A percentile compares a stretch with the other conserved stretches of the same genome.
Conservation (phyloP, 2,113 vertebrate species). For the Aspiorhynchus laticeps region DNA sequence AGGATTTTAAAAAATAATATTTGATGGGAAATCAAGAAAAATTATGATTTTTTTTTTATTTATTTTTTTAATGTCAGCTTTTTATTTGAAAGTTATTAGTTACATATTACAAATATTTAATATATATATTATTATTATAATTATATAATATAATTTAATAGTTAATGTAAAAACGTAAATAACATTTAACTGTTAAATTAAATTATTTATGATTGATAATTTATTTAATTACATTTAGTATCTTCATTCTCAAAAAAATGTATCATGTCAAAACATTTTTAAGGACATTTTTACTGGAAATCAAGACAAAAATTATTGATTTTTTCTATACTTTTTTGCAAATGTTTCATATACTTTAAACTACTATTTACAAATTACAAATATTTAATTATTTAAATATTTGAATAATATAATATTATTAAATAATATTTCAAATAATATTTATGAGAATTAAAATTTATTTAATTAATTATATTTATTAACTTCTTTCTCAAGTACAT, state of each 20-base stretch:
- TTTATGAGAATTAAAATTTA: not conserved
- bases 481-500: not conserved
- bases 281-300: not conserved
- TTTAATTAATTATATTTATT: not conserved
- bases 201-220: not conserved
- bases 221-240: not conserved
- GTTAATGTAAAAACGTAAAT: too few species aligned
- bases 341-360: not conserved
- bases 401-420: too few species aligned
- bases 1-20: not conserved
- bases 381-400: not conserved
- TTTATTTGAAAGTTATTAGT: not conserved
- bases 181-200: too few species aligned
- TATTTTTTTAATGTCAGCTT: not conserved
- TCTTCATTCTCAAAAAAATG: not conserved
- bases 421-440: not conserved
- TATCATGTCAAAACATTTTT: not conserved
- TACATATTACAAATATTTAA: not conserved
- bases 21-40: not conserved
- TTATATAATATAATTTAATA: too few species aligned
- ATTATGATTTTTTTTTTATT: not conserved
- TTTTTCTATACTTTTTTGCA: not conserved
- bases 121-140: too few species aligned
- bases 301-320: not conserved
- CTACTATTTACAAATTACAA: not conserved